phyloP scores from a whole-genome alignment of 1,140 invertebrate species.

The Ceratitis capitata region DNA sequence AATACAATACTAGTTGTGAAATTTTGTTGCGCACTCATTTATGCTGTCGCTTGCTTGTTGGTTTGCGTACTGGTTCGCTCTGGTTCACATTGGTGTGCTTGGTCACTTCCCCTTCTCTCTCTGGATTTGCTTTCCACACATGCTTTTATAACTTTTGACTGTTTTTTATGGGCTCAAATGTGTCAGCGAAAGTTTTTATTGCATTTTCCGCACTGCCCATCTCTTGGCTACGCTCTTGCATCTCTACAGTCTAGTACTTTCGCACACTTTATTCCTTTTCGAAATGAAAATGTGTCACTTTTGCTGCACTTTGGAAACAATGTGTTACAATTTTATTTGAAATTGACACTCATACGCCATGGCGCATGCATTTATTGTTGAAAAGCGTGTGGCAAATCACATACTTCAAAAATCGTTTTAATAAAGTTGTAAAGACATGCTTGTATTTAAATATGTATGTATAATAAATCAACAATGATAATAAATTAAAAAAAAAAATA shows the following conservation, averaged over 20 bases:
- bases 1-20: not conserved
- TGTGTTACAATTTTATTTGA: conserved; percentile 4
- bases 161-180: conserved; percentile 1
- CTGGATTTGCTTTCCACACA: not conserved
- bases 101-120: no score
- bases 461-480: not conserved
- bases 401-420: not conserved
- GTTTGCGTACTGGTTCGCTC: not conserved
- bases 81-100: no score
- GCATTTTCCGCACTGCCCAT: not conserved
- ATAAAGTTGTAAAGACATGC: not conserved
- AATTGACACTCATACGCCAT: conserved; percentile 30
- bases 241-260: no score
- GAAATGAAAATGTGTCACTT: conserved; percentile 15
- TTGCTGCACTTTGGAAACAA: conserved; percentile 11
- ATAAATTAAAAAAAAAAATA: not conserved
- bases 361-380: not conserved
- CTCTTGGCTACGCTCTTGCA: not conserved
- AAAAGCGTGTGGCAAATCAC: not conserved
- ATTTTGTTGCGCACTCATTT: not conserved
- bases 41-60: not conserved
- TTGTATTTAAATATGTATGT: not conserved
- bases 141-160: conserved; percentile 12
- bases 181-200: conserved; percentile 29
- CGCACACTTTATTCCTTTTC: not conserved